phyloP scores from a whole-genome alignment of 2,888 invertebrate genomes.

The Synergus japonicus region DNA sequence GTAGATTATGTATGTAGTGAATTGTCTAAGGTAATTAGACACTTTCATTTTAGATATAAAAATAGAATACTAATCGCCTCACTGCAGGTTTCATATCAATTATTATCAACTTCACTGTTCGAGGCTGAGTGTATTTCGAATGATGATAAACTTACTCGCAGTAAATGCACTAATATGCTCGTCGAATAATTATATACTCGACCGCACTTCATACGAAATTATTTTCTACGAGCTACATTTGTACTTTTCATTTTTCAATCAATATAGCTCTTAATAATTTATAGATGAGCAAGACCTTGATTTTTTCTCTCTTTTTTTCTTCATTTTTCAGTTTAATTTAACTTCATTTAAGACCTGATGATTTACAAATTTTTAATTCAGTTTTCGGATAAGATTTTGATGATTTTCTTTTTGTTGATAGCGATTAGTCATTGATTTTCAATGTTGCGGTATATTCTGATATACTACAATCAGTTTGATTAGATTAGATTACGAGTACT shows the following conservation, averaged over 20 bases:
- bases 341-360: too few species aligned
- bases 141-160: constrained; percentile 12
- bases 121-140: neutral
- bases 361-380: neutral
- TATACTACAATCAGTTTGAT: neutral
- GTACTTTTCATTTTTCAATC: neutral
- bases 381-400: neutral
- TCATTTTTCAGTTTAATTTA: too few species aligned
- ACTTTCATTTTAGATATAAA: constrained; percentile 27
- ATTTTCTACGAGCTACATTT: neutral
- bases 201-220: neutral
- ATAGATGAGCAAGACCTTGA: neutral
- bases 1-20: constrained; percentile 31
- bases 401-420: neutral
- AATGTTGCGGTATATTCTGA: neutral
- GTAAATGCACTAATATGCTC: neutral
- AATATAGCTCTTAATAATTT: neutral
- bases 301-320: too few species aligned
- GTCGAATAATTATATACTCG: neutral
- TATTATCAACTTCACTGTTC: neutral
- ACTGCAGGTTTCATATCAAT: neutral
- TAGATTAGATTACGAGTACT: constrained; percentile 25
- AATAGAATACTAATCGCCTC: constrained; percentile 14
- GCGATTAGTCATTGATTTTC: neutral
- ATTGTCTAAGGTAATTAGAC: constrained; percentile 26